Evolutionary conservation across 2,888 invertebrate species (phyloP), one percentile per base, ranked within the genome.

Genomic region (Thereva nobilitata): DNA sequence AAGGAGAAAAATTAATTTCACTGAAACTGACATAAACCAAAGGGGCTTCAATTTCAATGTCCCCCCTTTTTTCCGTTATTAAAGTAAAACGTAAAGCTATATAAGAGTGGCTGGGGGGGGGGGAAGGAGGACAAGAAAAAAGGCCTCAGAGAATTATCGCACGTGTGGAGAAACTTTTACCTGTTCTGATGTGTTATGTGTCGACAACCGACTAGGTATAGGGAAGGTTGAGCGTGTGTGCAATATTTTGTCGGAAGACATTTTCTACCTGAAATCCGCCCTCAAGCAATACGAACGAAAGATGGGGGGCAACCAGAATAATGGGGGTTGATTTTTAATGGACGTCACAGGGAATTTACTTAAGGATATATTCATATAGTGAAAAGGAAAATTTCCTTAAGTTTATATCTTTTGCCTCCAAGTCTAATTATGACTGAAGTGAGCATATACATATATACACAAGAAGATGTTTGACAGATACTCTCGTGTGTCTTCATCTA

Each of bases 141-240:
- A 56, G 4, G 56, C 56, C 56, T 56, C 35, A 34, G 56, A 56
- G 56, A 44, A 44, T n/a, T 34, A 56, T 44, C 56, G 44, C 34
- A 56, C 42, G 42, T 56, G 23, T 35, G n/a, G 38, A 41, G 44
- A 44, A 42, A 56, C 44, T 34, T 56, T 23, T 23, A 23, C 23
- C 23, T 23, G 23, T 23, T 23, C 23, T 23, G 23, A 23, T 23
- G 23, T 23, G 23, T 23, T 23, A n/a, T n/a, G 23, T 23, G 23
- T 23, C 23, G 23, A 23, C 23, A 23, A 2, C 23, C 23, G n/a
- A 23, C 1, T 23, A 23, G 23, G 23, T 23, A 23, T 23, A 2
- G 23, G 23, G 1, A 2, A 23, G 23, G 23, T 2, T 23, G 23
- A 23, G 23, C 2, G 23, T 23, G 23, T 23, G 23, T 23, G 23